phyloP scores from a whole-genome alignment of 2,113 vertebrate species.

The Arvicanthis niloticus region DNA sequence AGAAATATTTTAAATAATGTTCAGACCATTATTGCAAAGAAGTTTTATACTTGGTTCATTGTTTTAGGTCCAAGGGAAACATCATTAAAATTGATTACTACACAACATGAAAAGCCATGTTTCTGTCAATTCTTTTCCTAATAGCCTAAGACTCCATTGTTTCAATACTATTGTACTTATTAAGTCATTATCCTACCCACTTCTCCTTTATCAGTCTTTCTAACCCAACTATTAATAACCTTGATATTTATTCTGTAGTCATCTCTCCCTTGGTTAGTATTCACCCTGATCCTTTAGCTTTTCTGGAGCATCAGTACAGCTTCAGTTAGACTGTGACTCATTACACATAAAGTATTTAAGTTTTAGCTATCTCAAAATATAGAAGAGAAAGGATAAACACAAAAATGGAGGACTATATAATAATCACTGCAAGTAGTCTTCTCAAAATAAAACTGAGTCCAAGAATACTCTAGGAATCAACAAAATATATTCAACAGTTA shows the following conservation, averaged over 20 bases:
- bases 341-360: conserved; percentile 35
- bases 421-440: not conserved
- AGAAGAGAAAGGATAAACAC: not conserved
- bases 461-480: conserved; percentile 5
- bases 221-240: not conserved
- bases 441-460: not conserved
- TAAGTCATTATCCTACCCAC: not conserved
- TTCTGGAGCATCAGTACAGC: not conserved
- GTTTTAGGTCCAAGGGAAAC: conserved; percentile 52
- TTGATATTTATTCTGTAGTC: not conserved
- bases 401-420: not conserved
- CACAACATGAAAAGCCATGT: conserved; percentile 12
- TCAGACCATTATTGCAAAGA: conserved; percentile 54
- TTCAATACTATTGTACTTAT: not conserved
- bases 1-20: conserved; percentile 49
- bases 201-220: not conserved
- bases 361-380: not conserved
- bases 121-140: conserved; percentile 37
- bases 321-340: conserved; percentile 20
- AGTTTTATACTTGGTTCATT: conserved; percentile 38
- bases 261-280: not conserved
- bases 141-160: conserved; percentile 2
- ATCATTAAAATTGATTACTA: conserved; percentile 53
- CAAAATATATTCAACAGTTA: conserved; percentile 3
- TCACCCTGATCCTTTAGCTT: not conserved